A percentile compares a stretch with the other conserved stretches of the same genome.
Conservation (phyloP, 1,140 invertebrate species). For the Bombyx mori region DNA sequence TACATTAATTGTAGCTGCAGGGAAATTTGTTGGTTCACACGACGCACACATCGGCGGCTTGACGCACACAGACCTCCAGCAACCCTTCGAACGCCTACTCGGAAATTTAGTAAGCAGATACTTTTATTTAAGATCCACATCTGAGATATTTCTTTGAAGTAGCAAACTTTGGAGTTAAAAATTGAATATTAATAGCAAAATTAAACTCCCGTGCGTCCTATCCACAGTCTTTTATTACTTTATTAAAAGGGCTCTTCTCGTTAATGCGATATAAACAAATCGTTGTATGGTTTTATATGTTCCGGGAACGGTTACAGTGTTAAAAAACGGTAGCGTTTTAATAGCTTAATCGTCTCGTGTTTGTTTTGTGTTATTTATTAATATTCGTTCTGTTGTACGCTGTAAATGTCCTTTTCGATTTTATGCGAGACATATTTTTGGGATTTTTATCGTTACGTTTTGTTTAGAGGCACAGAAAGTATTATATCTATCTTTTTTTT, state of each 20-base stretch:
- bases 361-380: constrained; percentile 35
- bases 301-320: constrained; percentile 51
- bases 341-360: constrained; percentile 57
- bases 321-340: constrained; percentile 68
- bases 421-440: not conserved
- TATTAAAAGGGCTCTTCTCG: constrained; percentile 54
- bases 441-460: too few relatives aligned
- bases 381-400: constrained; percentile 3
- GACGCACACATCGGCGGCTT: constrained; percentile 18
- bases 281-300: constrained; percentile 48
- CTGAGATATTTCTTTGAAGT: constrained; percentile 65
- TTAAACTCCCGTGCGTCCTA: constrained; percentile 45
- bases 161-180: constrained; percentile 46
- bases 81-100: constrained; percentile 44
- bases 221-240: constrained; percentile 58
- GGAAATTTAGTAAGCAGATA: constrained; percentile 50
- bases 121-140: constrained; percentile 43
- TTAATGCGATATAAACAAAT: constrained; percentile 65
- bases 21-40: constrained; percentile 3
- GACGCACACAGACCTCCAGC: constrained; percentile 17
- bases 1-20: too few relatives aligned
- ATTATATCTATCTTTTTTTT: too few relatives aligned
- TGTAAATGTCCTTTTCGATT: constrained; percentile 3
- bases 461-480: too few relatives aligned
- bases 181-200: constrained; percentile 70